Conservation (phyloP, 2,797 vertebrate genomes). For the Protosalanx chinensis region DNA sequence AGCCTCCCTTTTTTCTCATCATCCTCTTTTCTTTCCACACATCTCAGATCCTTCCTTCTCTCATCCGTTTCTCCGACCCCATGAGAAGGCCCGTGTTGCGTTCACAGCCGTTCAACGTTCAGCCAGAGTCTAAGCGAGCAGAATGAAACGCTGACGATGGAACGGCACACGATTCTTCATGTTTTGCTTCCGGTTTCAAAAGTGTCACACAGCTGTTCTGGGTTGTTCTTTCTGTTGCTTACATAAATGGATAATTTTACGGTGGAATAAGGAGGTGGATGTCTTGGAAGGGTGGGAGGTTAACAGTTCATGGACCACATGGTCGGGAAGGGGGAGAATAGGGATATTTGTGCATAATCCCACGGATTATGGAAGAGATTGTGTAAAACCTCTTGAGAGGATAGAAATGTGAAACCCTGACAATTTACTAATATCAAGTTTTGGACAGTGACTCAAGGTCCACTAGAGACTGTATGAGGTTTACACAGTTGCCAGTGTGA, state of each 20-base stretch:
- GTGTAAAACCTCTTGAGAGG: slow-evolving; percentile 17
- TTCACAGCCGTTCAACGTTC: no score
- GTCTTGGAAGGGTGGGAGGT: background rate
- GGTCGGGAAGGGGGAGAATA: background rate
- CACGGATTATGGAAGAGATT: slow-evolving; percentile 32
- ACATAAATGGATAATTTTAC: no score
- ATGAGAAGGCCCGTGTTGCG: background rate
- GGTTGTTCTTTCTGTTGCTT: no score
- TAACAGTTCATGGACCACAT: background rate
- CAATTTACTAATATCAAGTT: slow-evolving; percentile 21
- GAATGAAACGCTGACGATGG: no score
- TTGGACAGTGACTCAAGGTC: slow-evolving; percentile 6
- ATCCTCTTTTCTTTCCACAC: background rate
- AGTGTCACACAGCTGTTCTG: no score
- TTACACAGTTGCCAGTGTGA: background rate
- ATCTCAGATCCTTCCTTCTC: background rate
- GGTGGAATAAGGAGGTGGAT: no score
- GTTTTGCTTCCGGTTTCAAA: no score
- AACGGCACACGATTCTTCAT: no score
- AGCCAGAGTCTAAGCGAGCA: no score
- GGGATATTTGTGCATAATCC: slow-evolving; percentile 28
- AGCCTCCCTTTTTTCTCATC: background rate
- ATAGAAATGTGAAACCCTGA: slow-evolving; percentile 23
- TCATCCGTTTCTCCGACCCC: background rate
- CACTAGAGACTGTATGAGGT: background rate